These are phyloP conservation scores for Galaxea fascicularis DNA, from an alignment of 92 coral and sea anemone genomes.

Conservation along the genomic window DNA sequence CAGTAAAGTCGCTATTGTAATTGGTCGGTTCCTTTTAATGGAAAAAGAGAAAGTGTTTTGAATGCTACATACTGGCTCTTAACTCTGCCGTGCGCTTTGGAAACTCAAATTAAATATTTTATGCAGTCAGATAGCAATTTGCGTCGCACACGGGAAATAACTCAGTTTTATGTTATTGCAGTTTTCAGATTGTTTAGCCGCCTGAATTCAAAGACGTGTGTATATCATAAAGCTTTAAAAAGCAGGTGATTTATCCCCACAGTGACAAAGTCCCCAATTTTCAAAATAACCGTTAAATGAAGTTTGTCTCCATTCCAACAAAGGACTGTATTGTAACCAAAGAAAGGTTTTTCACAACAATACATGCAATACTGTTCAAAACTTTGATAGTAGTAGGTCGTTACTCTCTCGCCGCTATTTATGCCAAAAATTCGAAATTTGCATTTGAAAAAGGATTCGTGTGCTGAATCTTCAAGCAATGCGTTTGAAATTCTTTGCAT, in stretches of 20 bases:
- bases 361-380: constrained; percentile 1
- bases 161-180: not conserved
- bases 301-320: constrained; percentile 24
- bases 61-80: not conserved
- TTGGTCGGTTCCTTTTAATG: not conserved
- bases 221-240: not conserved
- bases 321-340: constrained; percentile 1
- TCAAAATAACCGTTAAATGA: constrained; percentile 18
- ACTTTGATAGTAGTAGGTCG: constrained; percentile 7
- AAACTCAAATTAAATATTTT: not conserved
- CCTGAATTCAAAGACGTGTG: not conserved
- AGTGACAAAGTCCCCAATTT: not conserved
- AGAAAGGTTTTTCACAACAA: not conserved
- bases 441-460: constrained; percentile 26
- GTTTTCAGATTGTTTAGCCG: not conserved
- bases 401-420: not conserved
- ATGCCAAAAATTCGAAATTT: constrained; percentile 3
- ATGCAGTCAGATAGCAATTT: not conserved
- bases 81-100: not conserved
- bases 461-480: not conserved
- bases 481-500: not conserved
- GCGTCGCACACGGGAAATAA: not conserved
- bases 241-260: constrained; percentile 12
- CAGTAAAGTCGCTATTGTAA: not conserved
- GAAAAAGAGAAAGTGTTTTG: not conserved